Conservation (phyloP, 1,140 invertebrate species). For the Temnothorax longispinosus region DNA sequence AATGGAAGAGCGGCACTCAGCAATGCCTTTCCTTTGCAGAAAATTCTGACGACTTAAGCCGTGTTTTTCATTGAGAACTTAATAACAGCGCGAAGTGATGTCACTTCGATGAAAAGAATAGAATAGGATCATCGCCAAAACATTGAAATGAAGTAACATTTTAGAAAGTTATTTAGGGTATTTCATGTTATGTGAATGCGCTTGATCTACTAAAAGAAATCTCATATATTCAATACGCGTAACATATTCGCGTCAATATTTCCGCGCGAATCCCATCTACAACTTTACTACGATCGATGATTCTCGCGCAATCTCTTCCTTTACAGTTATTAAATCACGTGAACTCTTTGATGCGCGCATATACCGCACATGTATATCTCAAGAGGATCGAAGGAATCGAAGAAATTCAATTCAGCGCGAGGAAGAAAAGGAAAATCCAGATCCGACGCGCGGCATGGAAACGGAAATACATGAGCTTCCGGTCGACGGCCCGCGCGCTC, state of each 20-base stretch:
- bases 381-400: background rate
- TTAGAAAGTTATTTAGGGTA: constrained; percentile 4
- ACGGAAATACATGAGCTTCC: constrained; percentile 77
- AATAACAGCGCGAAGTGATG: constrained; percentile 13
- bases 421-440: constrained; percentile 51
- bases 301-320: background rate
- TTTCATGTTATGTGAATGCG: background rate
- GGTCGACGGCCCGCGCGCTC: constrained; percentile 71
- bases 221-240: background rate
- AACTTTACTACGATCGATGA: constrained; percentile 28
- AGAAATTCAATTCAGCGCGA: background rate
- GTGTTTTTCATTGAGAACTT: constrained; percentile 14
- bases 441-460: constrained; percentile 55
- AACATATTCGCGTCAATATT: background rate
- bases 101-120: constrained; percentile 1
- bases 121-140: background rate
- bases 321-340: constrained; percentile 46
- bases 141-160: background rate
- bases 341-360: constrained; percentile 28
- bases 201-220: background rate
- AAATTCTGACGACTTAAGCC: constrained; percentile 62
- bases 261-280: background rate
- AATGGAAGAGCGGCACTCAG: constrained; percentile 65
- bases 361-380: background rate
- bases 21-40: constrained; percentile 52